Conservation (phyloP, 2,888 invertebrate species). For the Homarus gammarus region DNA sequence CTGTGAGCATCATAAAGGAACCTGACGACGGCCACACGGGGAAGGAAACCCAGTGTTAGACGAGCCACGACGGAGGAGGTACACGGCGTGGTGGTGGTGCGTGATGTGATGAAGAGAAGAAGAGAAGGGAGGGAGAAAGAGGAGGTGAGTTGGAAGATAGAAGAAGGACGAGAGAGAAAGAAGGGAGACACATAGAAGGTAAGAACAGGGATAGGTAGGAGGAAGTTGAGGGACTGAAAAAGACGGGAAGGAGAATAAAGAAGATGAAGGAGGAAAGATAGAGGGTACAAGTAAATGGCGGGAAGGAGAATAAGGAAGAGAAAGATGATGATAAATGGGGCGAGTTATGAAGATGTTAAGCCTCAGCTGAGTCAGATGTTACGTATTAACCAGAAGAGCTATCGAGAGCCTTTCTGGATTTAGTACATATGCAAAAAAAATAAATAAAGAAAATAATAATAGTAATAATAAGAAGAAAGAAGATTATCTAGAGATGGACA, state of each 20-base stretch:
- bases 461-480: neutral
- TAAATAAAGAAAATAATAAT: neutral
- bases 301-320: neutral
- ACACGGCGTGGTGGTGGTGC: neutral
- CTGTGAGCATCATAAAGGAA: constrained; percentile 80
- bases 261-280: neutral
- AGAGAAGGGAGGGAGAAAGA: constrained; percentile 6
- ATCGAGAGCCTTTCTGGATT: neutral
- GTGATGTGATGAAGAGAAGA: neutral
- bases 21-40: constrained; percentile 51
- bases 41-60: constrained; percentile 31
- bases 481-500: neutral
- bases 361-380: constrained; percentile 16
- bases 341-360: constrained; percentile 33
- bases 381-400: neutral
- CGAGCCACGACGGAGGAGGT: neutral
- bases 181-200: neutral
- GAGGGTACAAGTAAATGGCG: neutral
- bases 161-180: neutral
- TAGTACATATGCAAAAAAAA: constrained; percentile 1
- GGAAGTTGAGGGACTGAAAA: constrained; percentile 8
- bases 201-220: neutral
- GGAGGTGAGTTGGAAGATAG: neutral
- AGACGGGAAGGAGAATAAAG: neutral
- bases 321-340: constrained; percentile 4